These are phyloP conservation scores for Herpetotheres cachinnans DNA, from an alignment of 2,113 vertebrate genomes.

Conservation along the genomic window DNA sequence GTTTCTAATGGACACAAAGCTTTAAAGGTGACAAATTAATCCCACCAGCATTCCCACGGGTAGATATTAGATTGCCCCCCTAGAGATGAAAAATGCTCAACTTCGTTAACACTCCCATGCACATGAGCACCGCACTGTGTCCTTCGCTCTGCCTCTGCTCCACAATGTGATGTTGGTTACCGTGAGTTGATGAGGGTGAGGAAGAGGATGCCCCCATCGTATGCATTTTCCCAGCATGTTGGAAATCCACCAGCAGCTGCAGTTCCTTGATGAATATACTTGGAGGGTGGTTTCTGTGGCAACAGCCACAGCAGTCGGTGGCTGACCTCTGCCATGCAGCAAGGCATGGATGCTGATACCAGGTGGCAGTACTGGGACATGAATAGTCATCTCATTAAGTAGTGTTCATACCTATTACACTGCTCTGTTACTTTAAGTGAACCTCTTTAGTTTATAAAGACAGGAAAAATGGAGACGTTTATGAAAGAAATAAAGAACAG, in stretches of 20 bases:
- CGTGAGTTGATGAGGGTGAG: background rate
- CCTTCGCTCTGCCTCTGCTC: background rate
- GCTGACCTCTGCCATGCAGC: background rate
- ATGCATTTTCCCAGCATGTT: background rate
- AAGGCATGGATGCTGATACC: background rate
- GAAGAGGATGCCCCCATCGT: background rate
- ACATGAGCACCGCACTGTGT: fast-evolving
- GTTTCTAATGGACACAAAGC: fast-evolving
- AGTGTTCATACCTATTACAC: fast-evolving
- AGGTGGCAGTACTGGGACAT: background rate
- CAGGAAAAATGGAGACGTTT: background rate
- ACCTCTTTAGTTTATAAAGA: fast-evolving
- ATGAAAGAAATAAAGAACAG: background rate
- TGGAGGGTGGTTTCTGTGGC: background rate
- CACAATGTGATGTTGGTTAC: fast-evolving
- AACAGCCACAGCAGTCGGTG: fast-evolving
- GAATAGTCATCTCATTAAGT: background rate
- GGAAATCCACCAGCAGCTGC: background rate
- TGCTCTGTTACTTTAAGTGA: background rate
- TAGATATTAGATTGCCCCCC: background rate
- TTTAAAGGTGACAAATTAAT: background rate
- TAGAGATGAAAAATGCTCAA: no score
- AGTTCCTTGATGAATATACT: no score
- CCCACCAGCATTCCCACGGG: fast-evolving
- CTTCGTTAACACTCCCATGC: background rate